Base-by-base conservation (phyloP, 2,797 vertebrate genomes). In the Rhyacichthys aspro region DNA sequence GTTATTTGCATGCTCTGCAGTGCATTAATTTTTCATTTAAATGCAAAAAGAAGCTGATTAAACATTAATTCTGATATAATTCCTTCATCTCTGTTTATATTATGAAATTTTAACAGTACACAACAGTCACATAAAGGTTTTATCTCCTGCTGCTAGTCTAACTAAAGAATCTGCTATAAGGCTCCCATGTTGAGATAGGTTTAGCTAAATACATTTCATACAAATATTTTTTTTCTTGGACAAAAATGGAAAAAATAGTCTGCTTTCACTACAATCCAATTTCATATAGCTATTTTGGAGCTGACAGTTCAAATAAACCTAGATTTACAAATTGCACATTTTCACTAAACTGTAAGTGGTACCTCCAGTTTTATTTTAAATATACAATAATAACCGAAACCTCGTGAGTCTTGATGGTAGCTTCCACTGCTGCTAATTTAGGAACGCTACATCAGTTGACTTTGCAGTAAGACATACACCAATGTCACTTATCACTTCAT, bases 1-100 rank as follows among this genome's bases (percentile, higher is more conserved):
- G 61, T 70, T 59, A 66, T 70, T 77, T 73, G 69, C 84, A 80
- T 83, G 77, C 62, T 68, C 67, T 17, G 39, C 23, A 43, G 57
- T 56, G 69, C 66, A 79, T 79, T 69, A 63, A 66, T 70, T 55
- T 76, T 77, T 69, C 34, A 72, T 63, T 63, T 3, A 54, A 41
- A 59, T 41, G 34, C 50, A 66, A 75, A 57, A 66, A 50, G 23
- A 45, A 49, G 64, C 65, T 60, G 49, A 63, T 74, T 34, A 67
- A 65, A 76, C 54, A 42, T 64, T 32, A 34, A 63, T 60, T 43
- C 41, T 1, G 1, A 34, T 43, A 46, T 39, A 58, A 67, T 63
- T 41, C 54, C 44, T 75, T 70, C 45, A 44, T 63, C 57, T 43
- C 67, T 71, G 38, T 71, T 65, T 59, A 37, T 62, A 34, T 45